Base-by-base conservation (phyloP, 92 coral and sea anemone species). In the Paramuricea clavata region DNA sequence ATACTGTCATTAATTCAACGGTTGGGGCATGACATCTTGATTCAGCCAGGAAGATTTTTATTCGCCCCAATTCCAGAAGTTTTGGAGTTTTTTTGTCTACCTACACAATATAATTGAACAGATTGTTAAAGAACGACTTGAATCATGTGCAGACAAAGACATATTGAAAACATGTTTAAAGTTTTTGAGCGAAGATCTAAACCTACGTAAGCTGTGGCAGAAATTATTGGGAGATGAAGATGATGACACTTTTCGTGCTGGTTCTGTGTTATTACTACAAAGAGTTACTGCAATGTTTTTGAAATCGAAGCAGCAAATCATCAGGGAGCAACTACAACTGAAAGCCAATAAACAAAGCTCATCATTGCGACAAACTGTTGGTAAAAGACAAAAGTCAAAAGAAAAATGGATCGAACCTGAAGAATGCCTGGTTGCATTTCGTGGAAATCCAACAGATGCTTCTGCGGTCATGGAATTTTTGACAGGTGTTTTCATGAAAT, bases 11-110 rank as follows among this genome's bases (percentile, higher is more conserved):
- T 69, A 39, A 69, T 34, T 69, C 43, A 33, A 13, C 39, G 16
- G 26, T 39, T 69, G 75, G 11, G 75, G 1, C 27, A 69, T 69
- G 75, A 69, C 21, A 34, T 9, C 10, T 30, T 69, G 28, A 10
- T 34, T 34, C 75, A 69, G 17, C 75, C 75, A 39, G 75, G 75
- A 69, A 69, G 43, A 34, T 69, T 30, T 69, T 34, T 69, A 22
- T 34, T 69, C 21, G 16, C 22, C 13, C 75, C 75, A 28, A 69
- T 69, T 30, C 69, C 69, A 61, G 69, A 61, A 1, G 69, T 61
- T 22, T 61, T 61, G 69, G 69, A 61, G n/a, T 6, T 1, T 61
- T 6, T 61, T 61, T 30, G 69, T 61, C 9, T 61, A 61, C 35
- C 69, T 61, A 16, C 67, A 57, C 67, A 57, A 57, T 57, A 26